phyloP scores from a whole-genome alignment of 2,113 vertebrate species.

The Grallaria varia region DNA sequence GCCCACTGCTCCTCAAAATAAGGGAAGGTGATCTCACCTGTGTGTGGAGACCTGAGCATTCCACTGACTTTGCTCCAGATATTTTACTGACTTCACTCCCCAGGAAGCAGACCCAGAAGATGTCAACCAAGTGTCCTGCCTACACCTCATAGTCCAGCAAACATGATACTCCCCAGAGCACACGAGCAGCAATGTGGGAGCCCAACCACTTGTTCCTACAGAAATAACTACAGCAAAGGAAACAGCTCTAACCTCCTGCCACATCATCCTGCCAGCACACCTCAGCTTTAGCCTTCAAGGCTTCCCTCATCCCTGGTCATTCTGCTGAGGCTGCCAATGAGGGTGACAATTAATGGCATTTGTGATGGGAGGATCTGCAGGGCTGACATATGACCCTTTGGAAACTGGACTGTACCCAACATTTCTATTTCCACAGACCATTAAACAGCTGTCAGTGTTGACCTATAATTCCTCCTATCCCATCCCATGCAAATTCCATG shows the following conservation, averaged over 20 bases:
- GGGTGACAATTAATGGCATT: not conserved
- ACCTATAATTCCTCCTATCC: not conserved
- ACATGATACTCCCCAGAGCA: not conserved
- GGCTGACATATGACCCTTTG: not conserved
- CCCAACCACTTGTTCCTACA: not conserved
- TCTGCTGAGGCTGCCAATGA: not conserved
- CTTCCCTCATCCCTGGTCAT: not conserved
- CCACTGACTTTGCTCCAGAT: not conserved
- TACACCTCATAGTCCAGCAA: not conserved
- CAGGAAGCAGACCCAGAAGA: not conserved
- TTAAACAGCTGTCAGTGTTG: conserved; percentile 5
- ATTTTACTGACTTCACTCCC: not conserved
- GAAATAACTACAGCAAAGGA: not conserved
- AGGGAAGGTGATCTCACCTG: not conserved
- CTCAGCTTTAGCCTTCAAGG: not conserved
- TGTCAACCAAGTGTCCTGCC: not conserved
- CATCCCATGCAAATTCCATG: not conserved
- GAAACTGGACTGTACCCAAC: conserved; percentile 17
- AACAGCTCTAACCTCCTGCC: not conserved
- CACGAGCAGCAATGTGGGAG: not conserved
- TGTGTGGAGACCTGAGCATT: not conserved
- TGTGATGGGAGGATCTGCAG: not conserved
- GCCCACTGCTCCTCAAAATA: not conserved
- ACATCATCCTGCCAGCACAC: not conserved
- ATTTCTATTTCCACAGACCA: conserved; percentile 12